These are phyloP conservation scores for Rhodophaea formosa DNA, from an alignment of 2,888 invertebrate genomes.

Conservation along the genomic window DNA sequence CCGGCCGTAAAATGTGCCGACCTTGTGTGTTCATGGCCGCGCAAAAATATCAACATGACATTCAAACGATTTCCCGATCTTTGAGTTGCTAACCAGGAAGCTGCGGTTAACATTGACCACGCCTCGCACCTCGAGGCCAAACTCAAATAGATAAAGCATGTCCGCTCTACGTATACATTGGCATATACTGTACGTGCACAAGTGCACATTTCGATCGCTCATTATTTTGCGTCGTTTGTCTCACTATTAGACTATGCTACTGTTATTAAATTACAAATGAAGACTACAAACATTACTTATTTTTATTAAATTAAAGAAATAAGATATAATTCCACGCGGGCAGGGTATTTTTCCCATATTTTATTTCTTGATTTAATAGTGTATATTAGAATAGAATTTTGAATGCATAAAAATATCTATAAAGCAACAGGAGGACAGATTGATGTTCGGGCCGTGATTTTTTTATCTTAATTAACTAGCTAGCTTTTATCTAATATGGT, in stretches of 20 bases:
- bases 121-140: constrained; percentile 57
- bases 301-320: too few species aligned
- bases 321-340: too few species aligned
- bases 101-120: constrained; percentile 65
- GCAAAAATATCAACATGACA: constrained; percentile 79
- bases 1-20: constrained; percentile 61
- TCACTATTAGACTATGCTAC: neutral
- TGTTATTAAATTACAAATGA: neutral
- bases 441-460: too few species aligned
- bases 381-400: too few species aligned
- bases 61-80: constrained; percentile 77
- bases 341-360: too few species aligned
- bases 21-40: constrained; percentile 74
- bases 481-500: too few species aligned
- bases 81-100: constrained; percentile 75
- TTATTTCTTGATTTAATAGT: too few species aligned
- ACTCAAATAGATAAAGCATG: constrained; percentile 39
- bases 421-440: too few species aligned
- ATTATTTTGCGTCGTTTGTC: neutral
- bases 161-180: constrained; percentile 10
- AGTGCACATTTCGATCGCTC: neutral
- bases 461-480: too few species aligned
- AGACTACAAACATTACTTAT: too few species aligned
- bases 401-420: too few species aligned
- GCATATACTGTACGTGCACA: neutral